Conservation (phyloP, 2,888 invertebrate species). For the Psococerastis gibbosa region DNA sequence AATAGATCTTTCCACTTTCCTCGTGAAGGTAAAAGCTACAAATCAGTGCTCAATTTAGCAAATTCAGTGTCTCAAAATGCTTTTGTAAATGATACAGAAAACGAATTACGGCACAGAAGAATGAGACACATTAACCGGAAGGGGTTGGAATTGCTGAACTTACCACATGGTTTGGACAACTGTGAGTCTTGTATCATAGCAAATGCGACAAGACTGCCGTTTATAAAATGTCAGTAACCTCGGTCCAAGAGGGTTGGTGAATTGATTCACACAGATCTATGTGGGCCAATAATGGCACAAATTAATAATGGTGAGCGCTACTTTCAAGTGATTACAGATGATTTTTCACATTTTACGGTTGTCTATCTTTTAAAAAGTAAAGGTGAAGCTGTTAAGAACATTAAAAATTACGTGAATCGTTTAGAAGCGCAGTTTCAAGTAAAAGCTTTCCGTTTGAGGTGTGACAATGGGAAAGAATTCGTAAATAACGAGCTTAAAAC, state of each 20-base stretch:
- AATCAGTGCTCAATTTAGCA: too few species aligned
- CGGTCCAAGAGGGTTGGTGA: too few species aligned
- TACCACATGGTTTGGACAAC: too few species aligned
- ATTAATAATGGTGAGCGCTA: slow-evolving; percentile 7
- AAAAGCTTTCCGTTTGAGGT: slow-evolving; percentile 11
- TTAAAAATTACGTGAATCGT: neutral
- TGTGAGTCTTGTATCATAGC: neutral
- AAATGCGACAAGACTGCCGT: neutral
- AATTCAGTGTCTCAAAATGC: too few species aligned
- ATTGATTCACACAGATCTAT: slow-evolving; percentile 9
- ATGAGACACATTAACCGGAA: neutral
- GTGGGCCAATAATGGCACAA: slow-evolving; percentile 5
- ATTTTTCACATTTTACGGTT: slow-evolving; percentile 11
- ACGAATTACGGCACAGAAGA: neutral
- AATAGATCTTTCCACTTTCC: too few species aligned
- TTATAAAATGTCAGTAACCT: neutral
- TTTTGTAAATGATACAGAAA: too few species aligned
- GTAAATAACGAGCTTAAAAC: too few species aligned
- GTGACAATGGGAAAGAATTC: slow-evolving; percentile 18
- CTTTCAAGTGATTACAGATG: slow-evolving; percentile 5
- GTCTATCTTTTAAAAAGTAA: slow-evolving; percentile 3
- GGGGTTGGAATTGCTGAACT: neutral
- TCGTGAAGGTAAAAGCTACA: too few species aligned
- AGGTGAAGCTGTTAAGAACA: slow-evolving; percentile 3
- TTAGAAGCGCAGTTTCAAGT: neutral